Evolutionary conservation across 2,113 vertebrate genomes (phyloP).

Genomic region (Heliornis fulica): DNA sequence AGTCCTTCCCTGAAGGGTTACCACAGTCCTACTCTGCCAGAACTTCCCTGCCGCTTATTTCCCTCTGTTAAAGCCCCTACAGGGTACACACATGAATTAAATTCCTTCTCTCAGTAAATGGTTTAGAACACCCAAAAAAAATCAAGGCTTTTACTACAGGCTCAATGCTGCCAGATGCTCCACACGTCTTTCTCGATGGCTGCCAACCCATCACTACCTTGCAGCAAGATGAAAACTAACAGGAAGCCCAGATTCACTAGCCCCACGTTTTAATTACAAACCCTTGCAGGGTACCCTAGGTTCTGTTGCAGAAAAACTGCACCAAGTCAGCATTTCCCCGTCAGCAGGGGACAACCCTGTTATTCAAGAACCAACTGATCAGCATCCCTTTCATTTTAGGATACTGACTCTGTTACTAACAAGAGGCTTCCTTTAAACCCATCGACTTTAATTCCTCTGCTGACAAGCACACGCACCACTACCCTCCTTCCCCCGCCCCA

Average conservation of each 20-base stretch:
- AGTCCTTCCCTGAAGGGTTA: neutral
- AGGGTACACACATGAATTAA: neutral
- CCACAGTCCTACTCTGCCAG: neutral
- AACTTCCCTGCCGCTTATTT: neutral
- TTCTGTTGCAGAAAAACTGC: neutral
- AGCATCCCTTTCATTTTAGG: neutral
- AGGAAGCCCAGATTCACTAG: neutral
- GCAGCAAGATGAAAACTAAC: neutral
- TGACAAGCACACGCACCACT: conserved; percentile 41
- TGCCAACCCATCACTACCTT: neutral
- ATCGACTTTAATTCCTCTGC: neutral
- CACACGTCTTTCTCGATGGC: neutral
- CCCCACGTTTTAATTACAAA: neutral
- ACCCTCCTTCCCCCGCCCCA: too few relatives aligned
- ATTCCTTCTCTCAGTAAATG: neutral
- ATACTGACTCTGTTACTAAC: neutral
- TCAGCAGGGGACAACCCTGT: neutral
- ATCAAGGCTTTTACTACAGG: neutral
- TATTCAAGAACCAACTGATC: neutral
- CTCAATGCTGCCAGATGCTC: neutral
- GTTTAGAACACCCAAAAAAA: neutral
- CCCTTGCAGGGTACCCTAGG: neutral
- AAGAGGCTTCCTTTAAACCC: neutral
- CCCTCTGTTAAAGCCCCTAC: neutral
- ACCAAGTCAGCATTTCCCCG: neutral